Evolutionary conservation across 2,113 vertebrate species (phyloP), one percentile per base, ranked within the genome.

Genomic region (Miniopterus natalensis): DNA sequence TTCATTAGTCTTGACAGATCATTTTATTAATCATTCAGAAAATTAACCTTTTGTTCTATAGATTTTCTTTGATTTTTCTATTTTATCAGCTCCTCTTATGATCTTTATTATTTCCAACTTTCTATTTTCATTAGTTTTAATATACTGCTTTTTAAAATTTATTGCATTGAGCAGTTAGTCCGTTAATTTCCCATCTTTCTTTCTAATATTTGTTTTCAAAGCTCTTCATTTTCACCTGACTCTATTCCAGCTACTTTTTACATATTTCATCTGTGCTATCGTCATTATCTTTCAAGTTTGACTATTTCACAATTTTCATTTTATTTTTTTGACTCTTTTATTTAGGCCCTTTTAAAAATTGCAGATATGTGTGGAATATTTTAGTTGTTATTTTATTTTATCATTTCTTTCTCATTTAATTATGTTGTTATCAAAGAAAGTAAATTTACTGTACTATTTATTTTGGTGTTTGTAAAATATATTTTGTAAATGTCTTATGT

Each of bases 11-110:
- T 87, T 84, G 31, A 79, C 5, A 78, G 49, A 88, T 31, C 1
- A 61, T 63, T 95, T 92, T 73, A 77, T 12, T 42, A n/a, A 66
- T 92, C 29, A 80, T 91, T 83, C 63, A 80, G 36, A 83, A 70
- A 74, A 63, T 74, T 61, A 78, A 15, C 27, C 49, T 59, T 95
- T 66, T 49, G 31, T 57, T 78, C 21, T 75, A 1, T 25, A 74
- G 51, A 74, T 94, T 25, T 92, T 66, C 10, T 59, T 93, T 87
- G 53, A 40, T 45, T 51, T 55, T 84, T 79, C 31, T 63, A 31
- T 65, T 70, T 95, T 18, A 45, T 51, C 63, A 73, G 42, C 7
- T 90, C 57, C 17, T 75, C 18, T 13, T 74, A 20, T 66, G 13
- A 88, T 93, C 15, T 85, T 88, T 84, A 70, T 61, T 81, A 42